phyloP scores from a whole-genome alignment of 1,140 invertebrate species.

The Polypedilum vanderplanki region DNA sequence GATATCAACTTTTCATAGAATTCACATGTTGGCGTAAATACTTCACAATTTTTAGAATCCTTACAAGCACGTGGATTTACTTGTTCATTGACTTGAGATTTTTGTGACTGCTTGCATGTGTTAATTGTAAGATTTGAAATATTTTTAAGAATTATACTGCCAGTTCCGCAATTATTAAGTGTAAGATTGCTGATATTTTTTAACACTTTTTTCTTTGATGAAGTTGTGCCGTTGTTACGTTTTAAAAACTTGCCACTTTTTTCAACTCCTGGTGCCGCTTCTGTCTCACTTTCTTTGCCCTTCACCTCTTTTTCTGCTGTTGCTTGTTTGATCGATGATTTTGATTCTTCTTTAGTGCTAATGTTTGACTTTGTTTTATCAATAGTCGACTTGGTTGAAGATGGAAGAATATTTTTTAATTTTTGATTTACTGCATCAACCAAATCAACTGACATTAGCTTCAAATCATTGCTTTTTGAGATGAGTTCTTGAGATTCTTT shows the following conservation, averaged over 20 bases:
- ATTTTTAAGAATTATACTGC: conserved; percentile 42
- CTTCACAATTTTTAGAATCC: background rate
- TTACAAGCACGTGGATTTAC: background rate
- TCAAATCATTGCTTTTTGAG: conserved; percentile 33
- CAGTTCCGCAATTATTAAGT: conserved; percentile 42
- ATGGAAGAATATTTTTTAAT: background rate
- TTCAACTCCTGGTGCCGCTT: background rate
- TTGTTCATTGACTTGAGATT: background rate
- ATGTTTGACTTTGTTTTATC: conserved; percentile 24
- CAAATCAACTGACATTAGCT: background rate
- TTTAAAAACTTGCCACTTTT: background rate
- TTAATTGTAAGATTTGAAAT: conserved; percentile 42
- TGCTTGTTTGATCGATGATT: conserved; percentile 34
- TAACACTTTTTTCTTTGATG: conserved; percentile 29
- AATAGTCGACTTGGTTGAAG: conserved; percentile 20
- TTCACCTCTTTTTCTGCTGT: background rate
- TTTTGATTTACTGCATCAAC: background rate
- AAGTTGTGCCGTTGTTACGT: background rate
- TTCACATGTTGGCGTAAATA: background rate
- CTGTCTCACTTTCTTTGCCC: background rate
- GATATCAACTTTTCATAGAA: background rate
- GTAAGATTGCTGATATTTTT: conserved; percentile 37
- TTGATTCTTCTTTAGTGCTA: conserved; percentile 30
- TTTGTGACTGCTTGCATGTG: conserved; percentile 21
- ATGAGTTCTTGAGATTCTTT: conserved; percentile 41